phyloP scores from a whole-genome alignment of 2,797 vertebrate species.

The Sebastes paucispinis region DNA sequence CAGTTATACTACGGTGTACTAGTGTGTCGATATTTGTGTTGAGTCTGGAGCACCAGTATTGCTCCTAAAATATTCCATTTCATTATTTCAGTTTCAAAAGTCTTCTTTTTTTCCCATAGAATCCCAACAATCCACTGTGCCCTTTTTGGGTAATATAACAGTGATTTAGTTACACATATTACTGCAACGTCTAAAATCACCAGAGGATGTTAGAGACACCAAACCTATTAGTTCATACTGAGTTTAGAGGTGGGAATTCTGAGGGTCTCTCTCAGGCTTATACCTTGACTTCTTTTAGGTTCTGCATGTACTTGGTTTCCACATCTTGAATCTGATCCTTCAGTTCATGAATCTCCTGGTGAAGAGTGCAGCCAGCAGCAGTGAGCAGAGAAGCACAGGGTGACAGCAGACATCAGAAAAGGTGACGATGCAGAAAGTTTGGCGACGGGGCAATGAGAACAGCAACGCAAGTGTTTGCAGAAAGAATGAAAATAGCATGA shows the following conservation, averaged over 20 bases:
- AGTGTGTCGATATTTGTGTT: neutral
- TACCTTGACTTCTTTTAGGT: constrained; percentile 96
- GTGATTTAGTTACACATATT: neutral
- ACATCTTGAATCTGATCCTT: constrained; percentile 98
- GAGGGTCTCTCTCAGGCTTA: constrained; percentile 16
- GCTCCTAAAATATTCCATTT: neutral
- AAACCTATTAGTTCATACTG: neutral
- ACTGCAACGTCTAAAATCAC: neutral
- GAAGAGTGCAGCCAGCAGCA: constrained; percentile 34
- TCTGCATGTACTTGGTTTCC: constrained; percentile 94
- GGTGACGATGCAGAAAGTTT: constrained; percentile 1
- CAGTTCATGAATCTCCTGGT: constrained; percentile 95
- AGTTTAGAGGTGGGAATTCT: neutral
- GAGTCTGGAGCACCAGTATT: neutral
- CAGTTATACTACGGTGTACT: neutral
- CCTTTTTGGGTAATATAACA: neutral
- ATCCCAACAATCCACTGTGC: neutral
- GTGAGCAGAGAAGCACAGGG: constrained; percentile 36
- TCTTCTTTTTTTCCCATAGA: no score
- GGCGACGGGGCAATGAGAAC: neutral
- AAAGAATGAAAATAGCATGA: constrained; percentile 12
- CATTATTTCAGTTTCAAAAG: no score
- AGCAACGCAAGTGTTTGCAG: constrained; percentile 9
- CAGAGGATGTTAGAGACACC: neutral
- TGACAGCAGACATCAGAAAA: constrained; percentile 16